Conservation (phyloP, 64 coral and sea anemone species). For the Actinia tenebrosa region DNA sequence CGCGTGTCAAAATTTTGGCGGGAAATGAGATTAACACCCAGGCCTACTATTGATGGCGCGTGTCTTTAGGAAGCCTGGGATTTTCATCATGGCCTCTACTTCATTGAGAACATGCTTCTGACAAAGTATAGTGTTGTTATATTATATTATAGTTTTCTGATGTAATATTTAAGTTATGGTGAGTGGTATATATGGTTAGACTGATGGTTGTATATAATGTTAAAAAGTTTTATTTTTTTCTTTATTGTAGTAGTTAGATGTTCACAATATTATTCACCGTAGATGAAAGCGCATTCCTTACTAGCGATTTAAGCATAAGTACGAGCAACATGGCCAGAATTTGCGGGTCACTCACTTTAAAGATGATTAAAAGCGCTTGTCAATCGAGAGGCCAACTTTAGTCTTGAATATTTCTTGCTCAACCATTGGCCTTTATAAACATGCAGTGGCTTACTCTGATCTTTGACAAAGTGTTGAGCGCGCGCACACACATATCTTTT, state of each 20-base stretch:
- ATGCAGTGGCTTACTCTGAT: no score
- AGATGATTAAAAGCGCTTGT: no score
- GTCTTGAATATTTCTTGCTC: no score
- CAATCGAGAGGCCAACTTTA: no score
- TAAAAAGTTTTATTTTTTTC: background rate
- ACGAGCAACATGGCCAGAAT: background rate
- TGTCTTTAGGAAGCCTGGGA: background rate
- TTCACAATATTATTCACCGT: background rate
- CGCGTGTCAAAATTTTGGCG: background rate
- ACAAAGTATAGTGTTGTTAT: background rate
- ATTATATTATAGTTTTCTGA: background rate
- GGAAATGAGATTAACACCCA: no score
- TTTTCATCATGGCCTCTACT: background rate
- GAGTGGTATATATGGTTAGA: background rate
- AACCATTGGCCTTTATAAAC: no score
- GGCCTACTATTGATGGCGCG: no score
- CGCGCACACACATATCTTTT: no score
- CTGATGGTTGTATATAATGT: background rate
- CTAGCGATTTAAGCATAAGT: background rate
- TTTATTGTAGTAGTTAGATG: background rate
- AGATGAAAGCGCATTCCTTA: background rate
- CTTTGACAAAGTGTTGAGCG: no score
- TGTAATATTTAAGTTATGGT: constrained; percentile 13
- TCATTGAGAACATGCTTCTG: background rate
- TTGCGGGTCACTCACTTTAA: no score